phyloP scores from a whole-genome alignment of 2,797 vertebrate genomes.

The Acipenser transmontanus region DNA sequence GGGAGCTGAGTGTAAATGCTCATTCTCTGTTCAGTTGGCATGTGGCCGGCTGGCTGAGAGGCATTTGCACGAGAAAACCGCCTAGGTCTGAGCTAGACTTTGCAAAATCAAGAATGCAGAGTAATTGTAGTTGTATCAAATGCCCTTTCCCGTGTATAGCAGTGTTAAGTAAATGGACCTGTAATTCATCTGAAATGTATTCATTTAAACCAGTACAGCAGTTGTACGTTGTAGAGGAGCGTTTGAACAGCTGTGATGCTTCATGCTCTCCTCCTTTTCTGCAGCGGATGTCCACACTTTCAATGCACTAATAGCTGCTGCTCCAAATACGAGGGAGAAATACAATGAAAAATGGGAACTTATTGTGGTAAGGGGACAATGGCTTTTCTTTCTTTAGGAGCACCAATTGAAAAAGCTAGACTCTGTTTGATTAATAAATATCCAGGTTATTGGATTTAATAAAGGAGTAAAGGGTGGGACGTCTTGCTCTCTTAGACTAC shows the following conservation, averaged over 20 bases:
- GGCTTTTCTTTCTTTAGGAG: too few species aligned
- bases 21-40: conserved; percentile 29
- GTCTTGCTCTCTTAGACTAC: too few species aligned
- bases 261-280: conserved; percentile 14
- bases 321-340: conserved; percentile 43
- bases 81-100: conserved; percentile 41
- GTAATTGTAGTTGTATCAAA: too few species aligned
- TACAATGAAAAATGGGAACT: conserved; percentile 64
- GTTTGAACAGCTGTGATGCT: neutral
- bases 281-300: conserved; percentile 81
- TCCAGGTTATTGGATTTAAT: too few species aligned
- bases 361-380: conserved; percentile 57
- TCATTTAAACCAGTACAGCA: too few species aligned
- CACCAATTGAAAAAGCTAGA: too few species aligned
- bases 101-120: too few species aligned
- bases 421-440: too few species aligned
- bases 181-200: too few species aligned
- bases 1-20: conserved; percentile 67
- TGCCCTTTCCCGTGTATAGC: too few species aligned
- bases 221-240: neutral
- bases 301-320: conserved; percentile 73
- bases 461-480: too few species aligned
- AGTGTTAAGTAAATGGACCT: too few species aligned
- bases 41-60: conserved; percentile 35
- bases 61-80: conserved; percentile 47